Evolutionary conservation across 1,140 invertebrate species (phyloP), one percentile per base, ranked within the genome.

Genomic region (Drosophila ficusphila): DNA sequence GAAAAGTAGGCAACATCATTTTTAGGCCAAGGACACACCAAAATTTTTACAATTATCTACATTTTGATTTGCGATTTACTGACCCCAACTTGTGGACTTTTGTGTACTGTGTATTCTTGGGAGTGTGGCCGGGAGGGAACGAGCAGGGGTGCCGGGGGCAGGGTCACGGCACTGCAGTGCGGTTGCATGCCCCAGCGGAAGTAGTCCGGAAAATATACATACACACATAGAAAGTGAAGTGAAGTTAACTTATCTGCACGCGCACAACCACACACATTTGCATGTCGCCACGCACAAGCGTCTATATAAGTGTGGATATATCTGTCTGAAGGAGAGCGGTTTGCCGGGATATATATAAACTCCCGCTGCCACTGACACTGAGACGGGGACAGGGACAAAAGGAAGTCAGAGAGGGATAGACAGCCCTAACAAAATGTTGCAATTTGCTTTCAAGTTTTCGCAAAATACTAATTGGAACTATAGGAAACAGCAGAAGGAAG

Each of bases 401-500:
- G 31, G 42, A 34, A 29, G n/a, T 27, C 14, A 18, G 21, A 19
- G 31, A 29, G 44, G 21, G 21, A 33, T 46, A 48, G 12, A 39
- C 7, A 39, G 36, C 16, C 54, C 69, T 65, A 65, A 65, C 62
- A 67, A 73, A 73, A 57, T 73, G 70, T 65, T 74, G 70, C 70
- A 53, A 73, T 62, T 73, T 73, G 42, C 46, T 74, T 64, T 53
- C 44, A 73, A 73, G 70, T 74, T 61, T 73, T 74, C 70, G 68
- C 64, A 65, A 65, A 75, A 75, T 75, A 74, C 58, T 74, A 75
- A 75, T 74, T 75, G 71, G 71, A 71, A 71, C 44, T 72, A 58
- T 23, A 39, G 52, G 64, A 70, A 47, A 56, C 41, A 25, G 21
- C 38, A 68, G 38, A 68, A 56, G 65, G 64, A 56, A 38, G 65